phyloP scores from a whole-genome alignment of 2,113 vertebrate species.

The Pachypanchax playfairii region DNA sequence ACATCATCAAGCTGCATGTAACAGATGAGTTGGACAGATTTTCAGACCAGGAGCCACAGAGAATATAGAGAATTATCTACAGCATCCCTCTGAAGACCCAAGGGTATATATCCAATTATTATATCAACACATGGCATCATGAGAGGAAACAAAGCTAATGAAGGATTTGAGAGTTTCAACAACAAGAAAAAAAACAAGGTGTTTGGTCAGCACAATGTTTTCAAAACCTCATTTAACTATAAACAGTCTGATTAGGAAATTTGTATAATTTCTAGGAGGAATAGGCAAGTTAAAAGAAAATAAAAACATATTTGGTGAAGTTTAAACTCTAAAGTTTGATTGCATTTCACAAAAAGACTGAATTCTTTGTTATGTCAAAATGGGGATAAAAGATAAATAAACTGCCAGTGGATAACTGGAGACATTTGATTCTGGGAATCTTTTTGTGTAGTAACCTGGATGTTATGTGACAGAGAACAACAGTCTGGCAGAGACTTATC shows the following conservation, averaged over 20 bases:
- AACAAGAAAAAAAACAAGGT: no score
- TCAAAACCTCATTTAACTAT: no score
- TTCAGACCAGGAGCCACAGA: neutral
- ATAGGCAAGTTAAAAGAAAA: no score
- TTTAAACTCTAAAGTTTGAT: no score
- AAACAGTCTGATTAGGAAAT: no score
- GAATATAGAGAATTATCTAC: neutral
- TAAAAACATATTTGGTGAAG: no score
- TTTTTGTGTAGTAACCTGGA: neutral
- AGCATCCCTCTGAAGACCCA: neutral
- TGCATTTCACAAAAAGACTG: no score
- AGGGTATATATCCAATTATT: neutral
- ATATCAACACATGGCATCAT: neutral
- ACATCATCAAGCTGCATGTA: neutral
- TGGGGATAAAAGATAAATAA: neutral
- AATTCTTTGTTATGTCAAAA: neutral
- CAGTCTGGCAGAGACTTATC: neutral
- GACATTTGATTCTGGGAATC: neutral
- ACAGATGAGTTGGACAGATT: neutral
- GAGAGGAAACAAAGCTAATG: neutral
- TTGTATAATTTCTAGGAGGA: neutral
- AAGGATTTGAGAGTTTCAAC: no score
- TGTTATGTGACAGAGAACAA: neutral
- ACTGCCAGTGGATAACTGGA: neutral
- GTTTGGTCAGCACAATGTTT: neutral